Conservation (phyloP, 2,797 vertebrate genomes). For the Notamacropus eugenii region DNA sequence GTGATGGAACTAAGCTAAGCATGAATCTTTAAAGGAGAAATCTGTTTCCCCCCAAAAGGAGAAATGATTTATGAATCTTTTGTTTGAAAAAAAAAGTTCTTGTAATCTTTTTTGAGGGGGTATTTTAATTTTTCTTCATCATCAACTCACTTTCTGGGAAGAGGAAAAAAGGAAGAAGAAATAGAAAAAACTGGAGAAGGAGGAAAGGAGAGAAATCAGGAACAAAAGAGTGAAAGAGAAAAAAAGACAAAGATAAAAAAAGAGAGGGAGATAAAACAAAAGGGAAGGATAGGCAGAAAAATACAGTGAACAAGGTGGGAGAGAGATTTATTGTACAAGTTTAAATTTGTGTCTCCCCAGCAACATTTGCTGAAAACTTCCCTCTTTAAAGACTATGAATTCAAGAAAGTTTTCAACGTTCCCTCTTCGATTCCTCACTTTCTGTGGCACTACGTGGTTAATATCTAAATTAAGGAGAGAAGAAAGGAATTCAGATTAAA, state of each 20-base stretch:
- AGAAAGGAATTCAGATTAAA: background rate
- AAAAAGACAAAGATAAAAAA: background rate
- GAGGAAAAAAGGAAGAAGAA: background rate
- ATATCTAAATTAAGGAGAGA: background rate
- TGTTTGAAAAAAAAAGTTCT: constrained; percentile 27
- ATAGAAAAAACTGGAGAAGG: background rate
- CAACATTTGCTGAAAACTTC: background rate
- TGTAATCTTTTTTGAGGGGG: background rate
- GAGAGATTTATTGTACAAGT: background rate
- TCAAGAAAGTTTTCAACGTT: background rate
- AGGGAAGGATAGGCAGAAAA: background rate
- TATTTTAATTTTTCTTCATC: background rate
- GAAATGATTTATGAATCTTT: constrained; percentile 41
- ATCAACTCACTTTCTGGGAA: background rate
- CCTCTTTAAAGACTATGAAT: background rate
- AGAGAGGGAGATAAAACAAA: background rate
- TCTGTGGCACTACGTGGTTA: background rate
- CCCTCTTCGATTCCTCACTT: background rate
- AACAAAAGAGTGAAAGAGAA: background rate
- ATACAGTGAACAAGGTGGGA: background rate
- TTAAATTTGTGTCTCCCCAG: background rate
- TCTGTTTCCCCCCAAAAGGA: background rate
- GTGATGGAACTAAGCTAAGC: background rate
- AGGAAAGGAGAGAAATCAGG: background rate
- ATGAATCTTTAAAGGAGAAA: constrained; percentile 20